Conservation (phyloP, 2,113 vertebrate species). For the Sinocyclocheilus anshuiensis region DNA sequence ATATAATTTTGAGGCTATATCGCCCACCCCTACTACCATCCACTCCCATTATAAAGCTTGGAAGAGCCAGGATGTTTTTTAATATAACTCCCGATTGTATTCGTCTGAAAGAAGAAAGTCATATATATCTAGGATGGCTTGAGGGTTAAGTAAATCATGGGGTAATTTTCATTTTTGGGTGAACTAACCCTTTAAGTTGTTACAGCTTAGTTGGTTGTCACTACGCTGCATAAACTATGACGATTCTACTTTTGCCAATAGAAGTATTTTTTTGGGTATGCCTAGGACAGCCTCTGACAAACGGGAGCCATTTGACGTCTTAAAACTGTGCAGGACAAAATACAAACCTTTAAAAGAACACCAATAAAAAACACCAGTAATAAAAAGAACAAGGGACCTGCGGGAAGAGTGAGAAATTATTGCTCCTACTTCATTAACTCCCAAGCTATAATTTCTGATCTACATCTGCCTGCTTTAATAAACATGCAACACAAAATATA, state of each 20-base stretch:
- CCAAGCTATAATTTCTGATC: neutral
- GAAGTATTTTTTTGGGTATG: neutral
- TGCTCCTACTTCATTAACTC: constrained; percentile 12
- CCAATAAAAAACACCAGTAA: constrained; percentile 1
- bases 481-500: neutral
- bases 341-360: neutral
- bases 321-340: neutral
- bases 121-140: too few relatives aligned
- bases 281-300: neutral
- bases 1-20: too few relatives aligned
- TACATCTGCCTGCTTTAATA: neutral
- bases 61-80: too few relatives aligned
- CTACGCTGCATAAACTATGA: neutral
- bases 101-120: too few relatives aligned
- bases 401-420: constrained; percentile 2
- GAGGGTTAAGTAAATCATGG: too few relatives aligned
- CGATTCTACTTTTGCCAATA: neutral
- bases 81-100: too few relatives aligned
- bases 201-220: neutral
- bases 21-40: too few relatives aligned
- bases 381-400: neutral
- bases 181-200: too few relatives aligned
- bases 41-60: too few relatives aligned
- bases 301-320: neutral
- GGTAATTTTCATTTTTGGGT: too few relatives aligned